phyloP scores from a whole-genome alignment of 2,888 invertebrate genomes.

The Matsumyia berberina region DNA sequence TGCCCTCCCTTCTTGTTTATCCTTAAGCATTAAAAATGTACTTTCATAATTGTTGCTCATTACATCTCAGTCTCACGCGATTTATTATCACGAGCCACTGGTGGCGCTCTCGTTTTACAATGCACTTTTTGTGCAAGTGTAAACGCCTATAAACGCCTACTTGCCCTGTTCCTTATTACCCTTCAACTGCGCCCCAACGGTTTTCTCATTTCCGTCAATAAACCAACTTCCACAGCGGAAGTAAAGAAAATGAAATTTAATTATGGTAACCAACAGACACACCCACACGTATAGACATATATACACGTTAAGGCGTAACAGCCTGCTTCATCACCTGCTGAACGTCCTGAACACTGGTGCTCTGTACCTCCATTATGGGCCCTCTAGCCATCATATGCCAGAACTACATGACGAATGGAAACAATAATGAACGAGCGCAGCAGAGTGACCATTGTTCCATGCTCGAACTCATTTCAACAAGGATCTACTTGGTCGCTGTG shows the following conservation, averaged over 20 bases:
- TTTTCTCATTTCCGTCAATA: conserved; percentile 69
- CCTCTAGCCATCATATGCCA: conserved; percentile 53
- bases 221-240: conserved; percentile 66
- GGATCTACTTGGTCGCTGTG: conserved; percentile 44
- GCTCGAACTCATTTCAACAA: conserved; percentile 71
- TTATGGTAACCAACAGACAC: conserved; percentile 45
- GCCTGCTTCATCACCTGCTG: conserved; percentile 57
- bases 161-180: background rate
- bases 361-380: background rate
- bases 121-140: conserved; percentile 1
- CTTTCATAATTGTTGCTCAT: conserved; percentile 18
- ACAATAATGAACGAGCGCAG: conserved; percentile 67
- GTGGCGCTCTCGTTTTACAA: background rate
- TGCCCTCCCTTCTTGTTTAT: too few species aligned
- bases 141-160: background rate
- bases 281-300: background rate
- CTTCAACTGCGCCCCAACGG: background rate
- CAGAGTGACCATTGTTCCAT: conserved; percentile 70
- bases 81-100: conserved; percentile 4
- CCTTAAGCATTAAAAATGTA: background rate
- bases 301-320: background rate
- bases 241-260: conserved; percentile 69
- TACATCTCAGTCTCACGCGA: background rate
- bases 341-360: conserved; percentile 44
- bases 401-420: conserved; percentile 68